phyloP scores from a whole-genome alignment of 1,140 invertebrate genomes.

The Diabrotica virgifera region DNA sequence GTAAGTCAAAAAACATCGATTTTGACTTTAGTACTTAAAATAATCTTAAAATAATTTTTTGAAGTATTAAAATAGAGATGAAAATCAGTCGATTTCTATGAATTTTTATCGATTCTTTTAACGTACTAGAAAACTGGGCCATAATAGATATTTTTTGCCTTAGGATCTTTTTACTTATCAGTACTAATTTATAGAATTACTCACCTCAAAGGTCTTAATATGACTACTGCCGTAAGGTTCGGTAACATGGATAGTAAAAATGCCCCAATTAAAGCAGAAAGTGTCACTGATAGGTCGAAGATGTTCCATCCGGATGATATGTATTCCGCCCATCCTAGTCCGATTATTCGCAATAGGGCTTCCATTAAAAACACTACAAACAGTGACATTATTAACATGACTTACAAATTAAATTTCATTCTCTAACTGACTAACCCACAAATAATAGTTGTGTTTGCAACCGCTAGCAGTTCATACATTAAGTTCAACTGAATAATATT shows the following conservation, averaged over 20 bases:
- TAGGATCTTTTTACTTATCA: no score
- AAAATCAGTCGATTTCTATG: no score
- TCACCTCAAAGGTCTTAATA: conserved; percentile 63
- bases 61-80: no score
- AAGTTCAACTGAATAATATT: no score
- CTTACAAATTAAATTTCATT: background rate
- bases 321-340: conserved; percentile 68
- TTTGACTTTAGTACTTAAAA: no score
- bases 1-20: no score
- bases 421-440: no score
- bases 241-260: conserved; percentile 64
- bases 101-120: no score
- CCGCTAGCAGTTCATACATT: no score
- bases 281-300: conserved; percentile 75
- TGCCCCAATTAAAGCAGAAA: conserved; percentile 65
- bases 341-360: conserved; percentile 71
- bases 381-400: conserved; percentile 44
- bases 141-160: no score
- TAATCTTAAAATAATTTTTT: no score
- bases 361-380: conserved; percentile 70
- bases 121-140: no score
- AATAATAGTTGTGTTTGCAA: background rate
- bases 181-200: background rate
- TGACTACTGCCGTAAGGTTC: conserved; percentile 68
- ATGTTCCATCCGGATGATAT: conserved; percentile 84